These are phyloP conservation scores for Drosophila kohkoa DNA, from an alignment of 1,140 invertebrate species.

Conservation along the genomic window DNA sequence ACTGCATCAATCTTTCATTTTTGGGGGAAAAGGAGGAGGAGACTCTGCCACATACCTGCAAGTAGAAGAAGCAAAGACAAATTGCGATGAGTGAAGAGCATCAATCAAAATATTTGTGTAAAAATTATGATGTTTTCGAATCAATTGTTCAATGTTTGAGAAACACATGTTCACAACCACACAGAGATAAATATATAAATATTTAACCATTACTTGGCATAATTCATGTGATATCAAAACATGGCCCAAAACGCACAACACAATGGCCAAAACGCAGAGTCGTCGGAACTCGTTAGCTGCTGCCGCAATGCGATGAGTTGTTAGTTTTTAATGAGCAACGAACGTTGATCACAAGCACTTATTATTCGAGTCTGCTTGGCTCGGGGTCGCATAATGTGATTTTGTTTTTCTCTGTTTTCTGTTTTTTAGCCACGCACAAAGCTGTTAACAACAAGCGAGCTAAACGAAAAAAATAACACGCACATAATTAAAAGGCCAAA, in stretches of 20 bases:
- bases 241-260: conserved; percentile 49
- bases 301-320: conserved; percentile 62
- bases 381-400: conserved; percentile 59
- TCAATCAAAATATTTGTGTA: conserved; percentile 64
- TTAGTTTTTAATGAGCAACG: conserved; percentile 58
- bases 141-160: conserved; percentile 51
- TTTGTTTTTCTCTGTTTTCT: conserved; percentile 22
- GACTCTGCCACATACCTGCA: conserved; percentile 56
- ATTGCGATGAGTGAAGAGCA: conserved; percentile 62
- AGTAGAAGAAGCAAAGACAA: conserved; percentile 54
- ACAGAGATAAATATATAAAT: conserved; percentile 27
- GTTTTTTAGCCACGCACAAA: conserved; percentile 66
- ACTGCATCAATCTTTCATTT: conserved; percentile 57
- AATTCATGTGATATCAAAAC: conserved; percentile 24
- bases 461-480: conserved; percentile 15
- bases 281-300: conserved; percentile 62
- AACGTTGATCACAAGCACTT: conserved; percentile 51
- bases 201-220: conserved; percentile 68
- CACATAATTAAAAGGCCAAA: conserved; percentile 41
- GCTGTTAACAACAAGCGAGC: conserved; percentile 25
- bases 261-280: conserved; percentile 34
- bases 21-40: not conserved
- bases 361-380: conserved; percentile 49
- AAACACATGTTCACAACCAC: conserved; percentile 12
- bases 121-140: conserved; percentile 66